Conservation (phyloP, 2,113 vertebrate genomes). For the Cebidichthys violaceus region DNA sequence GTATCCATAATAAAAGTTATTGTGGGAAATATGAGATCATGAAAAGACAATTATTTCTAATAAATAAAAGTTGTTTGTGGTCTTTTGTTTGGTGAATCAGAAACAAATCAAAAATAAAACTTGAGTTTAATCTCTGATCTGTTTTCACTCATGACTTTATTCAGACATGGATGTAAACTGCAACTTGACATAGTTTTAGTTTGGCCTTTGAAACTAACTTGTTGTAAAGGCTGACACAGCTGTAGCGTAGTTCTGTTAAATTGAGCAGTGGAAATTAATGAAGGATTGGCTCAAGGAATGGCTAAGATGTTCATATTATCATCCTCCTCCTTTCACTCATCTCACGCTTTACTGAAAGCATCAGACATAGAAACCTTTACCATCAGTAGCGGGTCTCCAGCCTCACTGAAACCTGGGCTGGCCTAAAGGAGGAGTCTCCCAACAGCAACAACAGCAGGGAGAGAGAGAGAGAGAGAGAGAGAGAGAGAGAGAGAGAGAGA, state of each 20-base stretch:
- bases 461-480: background rate
- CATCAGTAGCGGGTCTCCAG: conserved; percentile 4
- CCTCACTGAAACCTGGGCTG: conserved; percentile 14
- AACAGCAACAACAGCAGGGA: conserved; percentile 9
- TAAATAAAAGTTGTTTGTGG: too few relatives aligned
- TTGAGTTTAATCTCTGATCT: too few relatives aligned
- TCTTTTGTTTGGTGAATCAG: too few relatives aligned
- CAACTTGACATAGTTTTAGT: background rate
- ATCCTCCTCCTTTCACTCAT: background rate
- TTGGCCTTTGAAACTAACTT: background rate
- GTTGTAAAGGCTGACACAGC: background rate
- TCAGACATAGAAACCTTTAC: conserved; percentile 7
- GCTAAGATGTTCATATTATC: background rate
- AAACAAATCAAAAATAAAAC: too few relatives aligned
- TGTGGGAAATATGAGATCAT: too few relatives aligned
- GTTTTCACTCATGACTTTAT: too few relatives aligned
- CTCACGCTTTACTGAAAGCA: background rate
- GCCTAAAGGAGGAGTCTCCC: conserved; percentile 20
- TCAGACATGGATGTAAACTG: too few relatives aligned
- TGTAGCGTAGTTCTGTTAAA: too few relatives aligned
- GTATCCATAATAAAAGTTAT: too few relatives aligned
- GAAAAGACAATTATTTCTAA: too few relatives aligned
- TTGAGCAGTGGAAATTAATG: background rate
- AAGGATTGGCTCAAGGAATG: background rate
- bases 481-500: background rate